Percentiles rank a stretch among this genome's conserved stretches.
These are phyloP conservation scores for Fregata magnificens DNA, from an alignment of 2,113 vertebrate genomes.

Conservation along the genomic window DNA sequence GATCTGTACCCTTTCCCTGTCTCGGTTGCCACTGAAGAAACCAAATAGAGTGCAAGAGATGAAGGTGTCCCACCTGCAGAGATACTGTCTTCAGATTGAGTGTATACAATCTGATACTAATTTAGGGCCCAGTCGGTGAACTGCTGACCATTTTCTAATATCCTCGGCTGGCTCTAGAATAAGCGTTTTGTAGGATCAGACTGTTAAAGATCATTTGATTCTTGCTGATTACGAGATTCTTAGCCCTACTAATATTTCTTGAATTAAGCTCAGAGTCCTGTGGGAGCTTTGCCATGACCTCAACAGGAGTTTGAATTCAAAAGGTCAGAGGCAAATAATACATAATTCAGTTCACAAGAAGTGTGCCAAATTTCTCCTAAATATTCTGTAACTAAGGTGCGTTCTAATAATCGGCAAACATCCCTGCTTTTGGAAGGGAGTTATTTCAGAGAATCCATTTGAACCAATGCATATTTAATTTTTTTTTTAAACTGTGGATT, in stretches of 20 bases:
- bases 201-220: not conserved
- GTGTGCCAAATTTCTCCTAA: not conserved
- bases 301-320: not conserved
- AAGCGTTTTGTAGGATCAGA: not conserved
- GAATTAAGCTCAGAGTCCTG: not conserved
- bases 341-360: not conserved
- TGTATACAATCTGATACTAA: not conserved
- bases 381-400: not conserved
- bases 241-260: not conserved
- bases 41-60: not conserved
- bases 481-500: not conserved
- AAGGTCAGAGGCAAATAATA: not conserved
- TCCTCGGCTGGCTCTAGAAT: not conserved
- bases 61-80: not conserved
- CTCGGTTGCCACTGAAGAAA: not conserved
- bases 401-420: not conserved
- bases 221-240: not conserved
- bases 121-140: not conserved
- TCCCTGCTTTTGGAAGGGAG: not conserved
- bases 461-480: not conserved
- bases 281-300: not conserved
- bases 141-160: not conserved
- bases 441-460: not conserved
- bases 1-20: not conserved
- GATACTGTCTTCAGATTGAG: not conserved